These are phyloP conservation scores for Drosophila melanogaster DNA, from an alignment of 1,140 invertebrate genomes.

Conservation along the genomic window DNA sequence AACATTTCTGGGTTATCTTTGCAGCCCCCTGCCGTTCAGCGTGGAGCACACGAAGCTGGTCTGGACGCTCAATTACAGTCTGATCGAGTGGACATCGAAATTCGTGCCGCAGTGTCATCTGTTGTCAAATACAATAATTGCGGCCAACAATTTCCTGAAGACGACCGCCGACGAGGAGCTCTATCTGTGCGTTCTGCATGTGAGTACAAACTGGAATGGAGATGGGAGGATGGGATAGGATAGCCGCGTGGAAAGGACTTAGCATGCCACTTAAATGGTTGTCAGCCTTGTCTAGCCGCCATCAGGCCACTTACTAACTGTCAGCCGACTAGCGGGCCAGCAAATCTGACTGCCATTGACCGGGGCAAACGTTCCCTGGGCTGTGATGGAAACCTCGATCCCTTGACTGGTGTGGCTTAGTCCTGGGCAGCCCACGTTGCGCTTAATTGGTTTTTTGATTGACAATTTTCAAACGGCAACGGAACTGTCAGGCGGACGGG, in stretches of 20 bases:
- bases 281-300: constrained; percentile 50
- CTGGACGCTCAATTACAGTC: constrained; percentile 83
- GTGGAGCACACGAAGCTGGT: constrained; percentile 75
- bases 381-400: not conserved
- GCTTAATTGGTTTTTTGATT: constrained; percentile 84
- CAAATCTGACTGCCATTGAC: constrained; percentile 48
- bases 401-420: constrained; percentile 31
- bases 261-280: constrained; percentile 50
- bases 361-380: constrained; percentile 11
- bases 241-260: constrained; percentile 10
- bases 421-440: constrained; percentile 49
- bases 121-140: constrained; percentile 80
- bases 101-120: constrained; percentile 81
- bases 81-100: constrained; percentile 85
- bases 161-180: constrained; percentile 73
- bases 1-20: constrained; percentile 25
- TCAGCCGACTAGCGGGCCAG: constrained; percentile 26
- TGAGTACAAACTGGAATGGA: constrained; percentile 52
- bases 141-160: constrained; percentile 77
- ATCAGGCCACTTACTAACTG: constrained; percentile 51
- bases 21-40: constrained; percentile 70
- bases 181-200: constrained; percentile 82
- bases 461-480: constrained; percentile 74
- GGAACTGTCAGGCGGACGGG: constrained; percentile 9
- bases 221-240: not conserved